Evolutionary conservation across 2,888 invertebrate genomes (phyloP), one percentile per base, ranked within the genome.

Genomic region (Apeira syringaria): DNA sequence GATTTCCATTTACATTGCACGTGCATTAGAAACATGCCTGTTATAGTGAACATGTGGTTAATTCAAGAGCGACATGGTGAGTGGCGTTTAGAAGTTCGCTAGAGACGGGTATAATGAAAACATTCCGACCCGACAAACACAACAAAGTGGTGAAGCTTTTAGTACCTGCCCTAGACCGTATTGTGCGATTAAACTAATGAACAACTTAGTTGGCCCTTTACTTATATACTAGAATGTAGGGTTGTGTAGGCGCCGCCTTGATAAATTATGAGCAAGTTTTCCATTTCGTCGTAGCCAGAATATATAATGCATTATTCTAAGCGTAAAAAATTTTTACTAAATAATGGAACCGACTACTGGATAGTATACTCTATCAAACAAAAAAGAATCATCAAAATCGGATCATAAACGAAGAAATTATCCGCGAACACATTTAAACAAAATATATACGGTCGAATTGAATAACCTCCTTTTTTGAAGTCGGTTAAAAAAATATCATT

Each of bases 171-270:
- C 17, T 15, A 17, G 8, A 11, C 8, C 35, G 12, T 15, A 27
- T 35, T 27, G 26, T 18, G 35, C 35, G 17, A 35, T 35, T 35
- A 35, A 35, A 35, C 27, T 35, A 35, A 35, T 35, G 26, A 27
- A 18, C 27, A 18, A 27, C 27, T 27, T 26, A 35, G 35, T 35
- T 27, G 1, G 10, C 27, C 25, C 20, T 33, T 25, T 25, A 26
- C 7, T 18, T 35, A 17, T 26, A 35, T 11, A 35, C 27, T 15
- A 15, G n/a, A 18, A 11, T 25, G 17, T 25, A 25, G 3, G 8
- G n/a, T n/a, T 22, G 12, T 12, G 31, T 32, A 12, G 12, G 12
- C 11, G n/a, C 30, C 30, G 30, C 12, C 20, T 5, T n/a, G 5
- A 2, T 20, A 11, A 30, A 30, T 18, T 30, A 10, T 3, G 8